phyloP scores from a whole-genome alignment of 2,888 invertebrate genomes.

The Lasioglossum pauxillum region DNA sequence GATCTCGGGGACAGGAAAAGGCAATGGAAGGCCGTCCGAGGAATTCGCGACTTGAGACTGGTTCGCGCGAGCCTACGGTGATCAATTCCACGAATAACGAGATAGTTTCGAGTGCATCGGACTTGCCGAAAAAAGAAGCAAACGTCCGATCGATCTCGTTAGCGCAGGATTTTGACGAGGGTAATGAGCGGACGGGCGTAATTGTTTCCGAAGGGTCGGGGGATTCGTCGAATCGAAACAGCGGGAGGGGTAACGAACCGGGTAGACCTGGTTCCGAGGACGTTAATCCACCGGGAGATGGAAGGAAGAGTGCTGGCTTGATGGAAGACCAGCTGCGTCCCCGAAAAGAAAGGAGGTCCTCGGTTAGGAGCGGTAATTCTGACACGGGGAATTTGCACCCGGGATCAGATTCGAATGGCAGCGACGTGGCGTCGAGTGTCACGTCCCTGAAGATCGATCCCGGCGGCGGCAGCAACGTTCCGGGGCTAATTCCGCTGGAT shows the following conservation, averaged over 20 bases:
- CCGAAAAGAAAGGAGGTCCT: slow-evolving; percentile 23
- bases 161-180: neutral
- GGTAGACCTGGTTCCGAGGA: neutral
- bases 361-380: neutral
- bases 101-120: neutral
- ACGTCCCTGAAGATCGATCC: slow-evolving; percentile 17
- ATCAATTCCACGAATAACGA: neutral
- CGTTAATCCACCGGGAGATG: slow-evolving; percentile 16
- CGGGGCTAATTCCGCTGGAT: neutral
- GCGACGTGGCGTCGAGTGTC: neutral
- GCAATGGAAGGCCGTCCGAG: neutral
- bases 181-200: slow-evolving; percentile 28
- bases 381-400: too few relatives aligned
- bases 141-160: neutral
- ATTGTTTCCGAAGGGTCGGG: neutral
- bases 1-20: neutral
- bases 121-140: neutral
- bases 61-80: neutral
- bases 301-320: neutral
- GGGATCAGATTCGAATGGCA: neutral
- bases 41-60: neutral
- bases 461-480: neutral
- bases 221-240: slow-evolving; percentile 20
- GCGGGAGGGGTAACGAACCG: slow-evolving; percentile 28
- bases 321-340: neutral